phyloP scores from a whole-genome alignment of 2,888 invertebrate genomes.

The Nemapogon koenigi region DNA sequence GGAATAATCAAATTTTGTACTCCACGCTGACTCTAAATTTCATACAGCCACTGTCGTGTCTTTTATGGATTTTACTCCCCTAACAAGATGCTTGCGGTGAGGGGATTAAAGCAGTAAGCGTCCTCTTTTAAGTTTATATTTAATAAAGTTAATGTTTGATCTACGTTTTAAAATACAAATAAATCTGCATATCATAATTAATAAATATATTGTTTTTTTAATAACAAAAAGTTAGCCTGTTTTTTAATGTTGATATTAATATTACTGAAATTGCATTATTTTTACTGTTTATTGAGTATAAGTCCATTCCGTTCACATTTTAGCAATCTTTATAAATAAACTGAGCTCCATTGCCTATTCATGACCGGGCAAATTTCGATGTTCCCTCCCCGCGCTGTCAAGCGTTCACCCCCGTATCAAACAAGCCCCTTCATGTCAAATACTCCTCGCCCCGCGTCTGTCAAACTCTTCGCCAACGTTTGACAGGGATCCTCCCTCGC shows the following conservation, averaged over 20 bases:
- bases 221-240: conserved; percentile 3
- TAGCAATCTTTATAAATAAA: conserved; percentile 64
- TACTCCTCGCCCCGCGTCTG: conserved; percentile 64
- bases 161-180: no score
- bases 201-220: no score
- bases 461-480: conserved; percentile 65
- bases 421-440: conserved; percentile 66
- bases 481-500: conserved; percentile 63
- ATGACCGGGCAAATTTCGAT: conserved; percentile 60
- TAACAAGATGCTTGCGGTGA: conserved; percentile 52
- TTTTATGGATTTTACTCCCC: conserved; percentile 61
- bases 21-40: conserved; percentile 34
- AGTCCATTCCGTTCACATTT: conserved; percentile 47
- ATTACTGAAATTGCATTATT: not conserved
- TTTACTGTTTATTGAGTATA: conserved; percentile 41
- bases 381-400: conserved; percentile 40
- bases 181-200: no score
- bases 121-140: no score
- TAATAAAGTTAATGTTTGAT: no score
- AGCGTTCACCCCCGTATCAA: conserved; percentile 54
- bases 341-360: conserved; percentile 63
- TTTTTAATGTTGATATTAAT: conserved; percentile 2
- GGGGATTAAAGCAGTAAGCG: no score
- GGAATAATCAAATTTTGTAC: conserved; percentile 62
- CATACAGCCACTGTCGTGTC: conserved; percentile 44